Conservation (phyloP, 2,888 invertebrate species). For the Eupeodes luniger region DNA sequence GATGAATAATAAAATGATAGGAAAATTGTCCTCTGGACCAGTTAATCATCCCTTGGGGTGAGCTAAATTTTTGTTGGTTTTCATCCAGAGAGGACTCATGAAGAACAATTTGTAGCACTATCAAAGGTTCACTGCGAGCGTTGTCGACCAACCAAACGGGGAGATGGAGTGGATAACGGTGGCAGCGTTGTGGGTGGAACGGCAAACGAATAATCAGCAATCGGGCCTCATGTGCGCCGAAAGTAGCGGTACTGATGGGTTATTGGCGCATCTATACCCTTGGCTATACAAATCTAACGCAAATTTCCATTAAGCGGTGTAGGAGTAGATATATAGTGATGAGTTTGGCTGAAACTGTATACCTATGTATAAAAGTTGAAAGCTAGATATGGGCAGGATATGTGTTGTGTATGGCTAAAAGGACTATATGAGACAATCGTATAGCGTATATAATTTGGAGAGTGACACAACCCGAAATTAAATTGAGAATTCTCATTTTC, state of each 20-base stretch:
- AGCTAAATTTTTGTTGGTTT: background rate
- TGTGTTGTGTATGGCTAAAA: background rate
- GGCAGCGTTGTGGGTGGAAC: background rate
- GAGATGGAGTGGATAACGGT: background rate
- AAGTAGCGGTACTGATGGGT: background rate
- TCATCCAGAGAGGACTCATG: background rate
- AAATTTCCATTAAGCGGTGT: constrained; percentile 16
- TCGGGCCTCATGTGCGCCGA: constrained; percentile 23
- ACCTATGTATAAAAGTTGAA: background rate
- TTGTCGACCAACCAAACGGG: too few species aligned
- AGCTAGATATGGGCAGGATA: background rate
- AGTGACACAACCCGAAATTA: constrained; percentile 24
- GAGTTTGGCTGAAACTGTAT: background rate
- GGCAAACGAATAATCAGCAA: constrained; percentile 13
- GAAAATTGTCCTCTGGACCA: constrained; percentile 23
- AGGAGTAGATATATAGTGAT: too few species aligned
- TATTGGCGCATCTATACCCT: background rate
- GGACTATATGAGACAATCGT: constrained; percentile 1
- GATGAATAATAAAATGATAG: constrained; percentile 24
- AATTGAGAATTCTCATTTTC: constrained; percentile 34
- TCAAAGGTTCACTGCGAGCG: background rate
- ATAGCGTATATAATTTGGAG: background rate
- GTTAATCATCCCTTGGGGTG: constrained; percentile 16
- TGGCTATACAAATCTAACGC: constrained; percentile 21
- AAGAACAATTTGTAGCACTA: background rate